Percentiles rank a stretch among this genome's conserved stretches.
These are phyloP conservation scores for Chaetorhynchus papuensis DNA, from an alignment of 2,113 vertebrate species.

Conservation along the genomic window DNA sequence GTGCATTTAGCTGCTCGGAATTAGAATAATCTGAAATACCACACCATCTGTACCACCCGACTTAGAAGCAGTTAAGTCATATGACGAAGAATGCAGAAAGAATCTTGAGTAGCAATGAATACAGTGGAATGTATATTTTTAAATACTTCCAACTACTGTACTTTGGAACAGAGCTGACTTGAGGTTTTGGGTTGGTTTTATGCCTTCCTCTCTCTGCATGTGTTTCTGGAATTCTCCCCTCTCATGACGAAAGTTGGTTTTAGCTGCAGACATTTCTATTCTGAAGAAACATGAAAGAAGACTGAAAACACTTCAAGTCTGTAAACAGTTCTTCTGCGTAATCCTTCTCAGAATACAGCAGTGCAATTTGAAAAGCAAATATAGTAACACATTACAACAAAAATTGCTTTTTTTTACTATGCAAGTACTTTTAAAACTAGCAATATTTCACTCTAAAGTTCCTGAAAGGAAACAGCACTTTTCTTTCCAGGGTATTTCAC, in stretches of 20 bases:
- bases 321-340: neutral
- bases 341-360: neutral
- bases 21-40: constrained; percentile 43
- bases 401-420: neutral
- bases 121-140: neutral
- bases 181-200: neutral
- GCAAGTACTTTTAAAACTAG: neutral
- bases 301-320: neutral
- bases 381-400: neutral
- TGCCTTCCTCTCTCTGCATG: neutral
- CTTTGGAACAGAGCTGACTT: neutral
- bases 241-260: neutral
- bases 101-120: neutral
- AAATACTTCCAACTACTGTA: neutral
- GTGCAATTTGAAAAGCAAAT: neutral
- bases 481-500: neutral
- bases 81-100: constrained; percentile 30
- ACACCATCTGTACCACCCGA: constrained; percentile 16
- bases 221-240: neutral
- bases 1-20: constrained; percentile 24
- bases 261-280: neutral
- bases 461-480: neutral
- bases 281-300: neutral
- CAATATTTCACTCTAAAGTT: neutral
- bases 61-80: constrained; percentile 2